A percentile compares a stretch with the other conserved stretches of the same genome.
Conservation (phyloP, 2,797 vertebrate genomes). For the Fundulus diaphanus region DNA sequence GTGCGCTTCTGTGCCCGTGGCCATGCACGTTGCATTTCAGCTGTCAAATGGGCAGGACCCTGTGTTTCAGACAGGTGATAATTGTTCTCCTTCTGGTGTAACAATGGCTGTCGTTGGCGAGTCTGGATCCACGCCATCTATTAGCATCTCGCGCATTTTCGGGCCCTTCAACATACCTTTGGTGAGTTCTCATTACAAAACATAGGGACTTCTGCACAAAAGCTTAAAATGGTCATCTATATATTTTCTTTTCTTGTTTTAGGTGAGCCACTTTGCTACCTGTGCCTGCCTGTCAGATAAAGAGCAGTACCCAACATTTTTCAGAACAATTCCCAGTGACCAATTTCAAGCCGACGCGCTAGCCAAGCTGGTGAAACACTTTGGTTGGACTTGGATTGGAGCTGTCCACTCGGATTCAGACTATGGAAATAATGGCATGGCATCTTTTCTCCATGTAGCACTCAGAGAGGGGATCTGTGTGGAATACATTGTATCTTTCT, state of each 20-base stretch:
- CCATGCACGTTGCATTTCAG: slow-evolving; percentile 56
- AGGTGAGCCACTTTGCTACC: slow-evolving; percentile 71
- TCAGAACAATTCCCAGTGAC: slow-evolving; percentile 81
- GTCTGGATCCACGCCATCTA: slow-evolving; percentile 73
- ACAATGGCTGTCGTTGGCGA: slow-evolving; percentile 68
- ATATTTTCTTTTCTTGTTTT: not conserved
- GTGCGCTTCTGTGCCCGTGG: slow-evolving; percentile 56
- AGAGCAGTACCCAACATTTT: slow-evolving; percentile 75
- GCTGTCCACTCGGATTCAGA: slow-evolving; percentile 74
- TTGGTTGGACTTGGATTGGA: slow-evolving; percentile 82
- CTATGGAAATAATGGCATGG: slow-evolving; percentile 79
- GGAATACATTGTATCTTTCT: slow-evolving; percentile 67
- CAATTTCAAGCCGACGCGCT: slow-evolving; percentile 73
- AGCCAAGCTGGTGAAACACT: slow-evolving; percentile 70
- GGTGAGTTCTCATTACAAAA: slow-evolving; percentile 41
- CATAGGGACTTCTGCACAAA: not conserved
- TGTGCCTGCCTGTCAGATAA: slow-evolving; percentile 80
- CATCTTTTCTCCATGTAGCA: slow-evolving; percentile 65
- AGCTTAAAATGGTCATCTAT: not conserved
- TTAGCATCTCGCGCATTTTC: slow-evolving; percentile 68
- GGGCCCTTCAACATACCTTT: slow-evolving; percentile 70
- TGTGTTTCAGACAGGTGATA: slow-evolving; percentile 15
- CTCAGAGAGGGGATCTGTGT: slow-evolving; percentile 70
- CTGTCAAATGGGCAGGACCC: slow-evolving; percentile 54
- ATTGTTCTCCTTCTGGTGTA: slow-evolving; percentile 43